Percentiles rank a stretch among this genome's conserved stretches.
Evolutionary conservation across 2,888 invertebrate genomes (phyloP).

Genomic region (Andrena praecox): DNA sequence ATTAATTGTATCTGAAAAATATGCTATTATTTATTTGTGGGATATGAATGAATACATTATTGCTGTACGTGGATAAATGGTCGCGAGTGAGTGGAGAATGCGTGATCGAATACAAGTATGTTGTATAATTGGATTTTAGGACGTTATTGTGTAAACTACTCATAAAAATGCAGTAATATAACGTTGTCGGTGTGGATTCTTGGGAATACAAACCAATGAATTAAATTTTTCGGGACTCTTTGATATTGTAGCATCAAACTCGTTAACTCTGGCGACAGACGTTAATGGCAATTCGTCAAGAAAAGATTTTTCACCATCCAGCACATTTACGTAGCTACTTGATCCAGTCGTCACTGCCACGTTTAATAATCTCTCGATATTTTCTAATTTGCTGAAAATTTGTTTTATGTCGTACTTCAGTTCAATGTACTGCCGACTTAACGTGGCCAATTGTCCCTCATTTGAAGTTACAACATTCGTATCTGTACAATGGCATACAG

Average conservation of each 20-base stretch:
- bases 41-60: neutral
- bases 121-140: too few relatives aligned
- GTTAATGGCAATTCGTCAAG: conserved; percentile 19
- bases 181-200: too few relatives aligned
- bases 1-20: conserved; percentile 13
- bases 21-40: conserved; percentile 35
- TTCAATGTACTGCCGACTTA: conserved; percentile 19
- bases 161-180: too few relatives aligned
- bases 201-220: conserved; percentile 27
- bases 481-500: neutral
- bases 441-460: conserved; percentile 2
- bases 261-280: neutral
- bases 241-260: conserved; percentile 26
- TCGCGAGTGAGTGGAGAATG: too few relatives aligned
- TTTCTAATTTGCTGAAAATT: conserved; percentile 19
- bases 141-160: too few relatives aligned
- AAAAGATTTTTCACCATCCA: conserved; percentile 5
- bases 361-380: conserved; percentile 10
- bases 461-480: neutral
- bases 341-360: too few relatives aligned
- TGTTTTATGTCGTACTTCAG: conserved; percentile 13
- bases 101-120: too few relatives aligned
- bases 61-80: too few relatives aligned
- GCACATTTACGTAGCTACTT: too few relatives aligned
- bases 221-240: conserved; percentile 39